Evolutionary conservation across 2,888 invertebrate genomes (phyloP).

Genomic region (Corythucha ciliata): DNA sequence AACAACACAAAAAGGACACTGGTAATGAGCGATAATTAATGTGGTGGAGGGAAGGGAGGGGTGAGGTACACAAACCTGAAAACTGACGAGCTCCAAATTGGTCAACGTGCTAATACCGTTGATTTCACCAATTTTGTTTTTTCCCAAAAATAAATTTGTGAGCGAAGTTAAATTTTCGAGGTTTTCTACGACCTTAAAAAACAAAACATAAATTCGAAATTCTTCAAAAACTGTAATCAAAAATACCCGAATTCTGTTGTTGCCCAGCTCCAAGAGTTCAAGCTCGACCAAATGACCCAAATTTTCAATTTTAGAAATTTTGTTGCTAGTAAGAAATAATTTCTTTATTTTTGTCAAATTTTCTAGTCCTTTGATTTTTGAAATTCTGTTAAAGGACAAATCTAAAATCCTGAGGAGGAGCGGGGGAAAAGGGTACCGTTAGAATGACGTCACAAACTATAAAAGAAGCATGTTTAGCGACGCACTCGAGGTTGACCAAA

Average conservation of each 20-base stretch:
- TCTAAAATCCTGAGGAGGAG: constrained; percentile 85
- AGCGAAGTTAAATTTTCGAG: constrained; percentile 64
- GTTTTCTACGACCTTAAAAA: constrained; percentile 71
- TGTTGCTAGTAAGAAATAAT: constrained; percentile 82
- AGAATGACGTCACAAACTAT: no score
- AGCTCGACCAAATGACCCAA: constrained; percentile 68
- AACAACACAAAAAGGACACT: no score
- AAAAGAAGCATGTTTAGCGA: constrained; percentile 33
- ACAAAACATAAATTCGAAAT: constrained; percentile 3
- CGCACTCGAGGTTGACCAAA: constrained; percentile 82
- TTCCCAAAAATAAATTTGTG: constrained; percentile 76
- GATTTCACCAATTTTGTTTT: constrained; percentile 87
- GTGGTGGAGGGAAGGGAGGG: neutral
- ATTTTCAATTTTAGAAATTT: constrained; percentile 78
- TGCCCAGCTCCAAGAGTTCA: constrained; percentile 83
- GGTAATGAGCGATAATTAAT: no score
- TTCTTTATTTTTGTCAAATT: constrained; percentile 66
- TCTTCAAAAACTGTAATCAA: neutral
- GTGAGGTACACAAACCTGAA: constrained; percentile 53
- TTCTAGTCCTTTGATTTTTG: constrained; percentile 72
- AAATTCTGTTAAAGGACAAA: constrained; percentile 89
- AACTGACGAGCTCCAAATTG: constrained; percentile 68
- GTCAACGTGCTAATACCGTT: constrained; percentile 65
- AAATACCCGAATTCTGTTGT: constrained; percentile 78
- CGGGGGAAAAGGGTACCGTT: no score